Evolutionary conservation across 2,797 vertebrate species (phyloP).

Genomic region (Eulemur rubriventer): DNA sequence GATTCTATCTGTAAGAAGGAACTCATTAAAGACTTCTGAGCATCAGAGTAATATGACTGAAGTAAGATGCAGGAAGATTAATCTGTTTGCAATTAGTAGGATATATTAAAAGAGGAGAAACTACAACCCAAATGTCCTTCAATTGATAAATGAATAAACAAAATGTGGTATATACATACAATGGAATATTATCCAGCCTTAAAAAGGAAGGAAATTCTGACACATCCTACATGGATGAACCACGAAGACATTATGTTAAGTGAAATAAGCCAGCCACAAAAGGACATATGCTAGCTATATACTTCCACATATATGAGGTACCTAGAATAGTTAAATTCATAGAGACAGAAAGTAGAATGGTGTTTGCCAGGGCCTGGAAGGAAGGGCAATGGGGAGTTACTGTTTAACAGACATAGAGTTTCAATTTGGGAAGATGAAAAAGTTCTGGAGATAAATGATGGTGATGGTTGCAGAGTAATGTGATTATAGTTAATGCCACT

Average conservation of each 20-base stretch:
- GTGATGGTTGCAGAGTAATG: neutral
- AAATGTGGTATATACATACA: neutral
- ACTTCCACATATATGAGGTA: neutral
- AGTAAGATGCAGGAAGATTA: neutral
- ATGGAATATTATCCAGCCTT: neutral
- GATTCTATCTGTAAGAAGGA: neutral
- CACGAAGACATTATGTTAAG: neutral
- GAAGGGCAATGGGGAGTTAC: neutral
- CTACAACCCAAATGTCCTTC: neutral
- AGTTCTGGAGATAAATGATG: neutral
- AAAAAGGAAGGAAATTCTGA: neutral
- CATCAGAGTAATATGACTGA: neutral
- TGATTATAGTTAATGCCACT: neutral
- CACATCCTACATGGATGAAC: neutral
- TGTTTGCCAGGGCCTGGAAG: neutral
- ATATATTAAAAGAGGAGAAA: neutral
- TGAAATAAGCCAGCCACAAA: constrained; percentile 27
- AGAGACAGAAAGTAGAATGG: neutral
- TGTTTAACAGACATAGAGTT: neutral
- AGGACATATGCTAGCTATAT: neutral
- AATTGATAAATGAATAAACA: neutral
- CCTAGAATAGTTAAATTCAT: neutral
- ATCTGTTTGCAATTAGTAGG: neutral
- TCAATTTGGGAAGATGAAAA: neutral
- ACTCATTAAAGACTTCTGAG: neutral